phyloP scores from a whole-genome alignment of 2,797 vertebrate genomes.

The Danio kyathit region DNA sequence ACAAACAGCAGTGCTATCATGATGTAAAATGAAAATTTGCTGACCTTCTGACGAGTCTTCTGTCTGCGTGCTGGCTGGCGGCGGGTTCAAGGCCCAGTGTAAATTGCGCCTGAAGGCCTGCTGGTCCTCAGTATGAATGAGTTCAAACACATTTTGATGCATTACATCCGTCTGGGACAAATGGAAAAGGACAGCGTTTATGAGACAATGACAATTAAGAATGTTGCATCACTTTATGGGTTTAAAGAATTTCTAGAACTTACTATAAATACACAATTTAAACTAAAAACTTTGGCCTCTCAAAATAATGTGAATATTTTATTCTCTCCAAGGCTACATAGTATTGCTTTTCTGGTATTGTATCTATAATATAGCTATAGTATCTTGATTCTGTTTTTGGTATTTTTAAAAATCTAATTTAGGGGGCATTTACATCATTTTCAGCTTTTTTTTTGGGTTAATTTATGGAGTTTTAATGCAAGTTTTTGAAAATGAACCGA shows the following conservation, averaged over 20 bases:
- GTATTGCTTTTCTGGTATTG: no score
- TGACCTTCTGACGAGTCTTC: slow-evolving; percentile 71
- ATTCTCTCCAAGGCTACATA: no score
- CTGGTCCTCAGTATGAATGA: slow-evolving; percentile 85
- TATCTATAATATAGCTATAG: no score
- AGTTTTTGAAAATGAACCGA: no score
- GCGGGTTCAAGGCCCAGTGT: slow-evolving; percentile 82
- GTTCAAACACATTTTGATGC: slow-evolving; percentile 85
- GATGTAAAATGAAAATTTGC: neutral
- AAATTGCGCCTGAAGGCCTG: slow-evolving; percentile 83
- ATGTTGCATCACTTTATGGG: neutral
- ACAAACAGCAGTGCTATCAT: neutral
- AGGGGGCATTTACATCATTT: no score
- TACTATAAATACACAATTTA: neutral
- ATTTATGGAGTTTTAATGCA: no score
- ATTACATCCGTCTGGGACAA: slow-evolving; percentile 82
- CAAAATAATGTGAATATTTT: no score
- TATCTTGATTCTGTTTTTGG: no score
- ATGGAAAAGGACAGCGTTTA: slow-evolving; percentile 30
- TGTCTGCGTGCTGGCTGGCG: slow-evolving; percentile 55
- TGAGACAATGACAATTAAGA: slow-evolving; percentile 15
- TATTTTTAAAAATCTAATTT: no score
- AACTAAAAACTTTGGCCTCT: no score
- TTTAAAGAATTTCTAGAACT: neutral
- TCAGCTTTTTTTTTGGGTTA: no score